phyloP scores from a whole-genome alignment of 1,140 invertebrate genomes.

The Drosophila watanabei region DNA sequence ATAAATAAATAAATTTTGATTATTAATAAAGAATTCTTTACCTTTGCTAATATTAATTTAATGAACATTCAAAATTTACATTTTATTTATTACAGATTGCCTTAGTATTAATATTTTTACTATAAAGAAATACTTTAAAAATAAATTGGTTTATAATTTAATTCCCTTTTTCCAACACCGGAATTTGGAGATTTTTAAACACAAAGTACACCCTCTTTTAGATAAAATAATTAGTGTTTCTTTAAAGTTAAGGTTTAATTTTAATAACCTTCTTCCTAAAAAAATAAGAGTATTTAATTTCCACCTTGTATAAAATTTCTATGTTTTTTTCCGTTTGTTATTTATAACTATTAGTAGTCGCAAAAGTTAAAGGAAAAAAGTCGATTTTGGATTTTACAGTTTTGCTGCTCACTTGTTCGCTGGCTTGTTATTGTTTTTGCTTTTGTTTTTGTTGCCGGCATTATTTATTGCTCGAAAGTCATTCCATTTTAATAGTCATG shows the following conservation, averaged over 20 bases:
- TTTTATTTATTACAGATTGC: too few relatives aligned
- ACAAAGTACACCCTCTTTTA: background rate
- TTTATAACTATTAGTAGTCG: conserved; percentile 48
- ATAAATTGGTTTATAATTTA: background rate
- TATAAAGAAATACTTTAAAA: too few relatives aligned
- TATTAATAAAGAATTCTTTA: too few relatives aligned
- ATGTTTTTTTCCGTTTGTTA: conserved; percentile 35
- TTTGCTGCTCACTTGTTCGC: conserved; percentile 45
- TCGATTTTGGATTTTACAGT: conserved; percentile 65
- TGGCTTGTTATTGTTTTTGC: conserved; percentile 46
- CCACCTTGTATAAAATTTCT: background rate
- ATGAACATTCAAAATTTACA: too few relatives aligned
- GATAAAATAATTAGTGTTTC: background rate
- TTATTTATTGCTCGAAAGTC: conserved; percentile 83
- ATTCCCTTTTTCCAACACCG: background rate
- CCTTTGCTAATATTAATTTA: too few relatives aligned
- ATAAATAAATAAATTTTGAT: background rate
- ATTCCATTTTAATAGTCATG: conserved; percentile 83
- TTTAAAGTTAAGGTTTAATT: background rate
- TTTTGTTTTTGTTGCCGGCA: conserved; percentile 37
- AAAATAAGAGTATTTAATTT: conserved; percentile 31
- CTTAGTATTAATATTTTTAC: too few relatives aligned
- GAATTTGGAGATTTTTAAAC: background rate
- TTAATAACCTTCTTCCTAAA: background rate
- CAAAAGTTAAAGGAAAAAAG: conserved; percentile 39